Evolutionary conservation across 2,888 invertebrate genomes (phyloP), one percentile per base, ranked within the genome.

Genomic region (Chloromyia formosa): DNA sequence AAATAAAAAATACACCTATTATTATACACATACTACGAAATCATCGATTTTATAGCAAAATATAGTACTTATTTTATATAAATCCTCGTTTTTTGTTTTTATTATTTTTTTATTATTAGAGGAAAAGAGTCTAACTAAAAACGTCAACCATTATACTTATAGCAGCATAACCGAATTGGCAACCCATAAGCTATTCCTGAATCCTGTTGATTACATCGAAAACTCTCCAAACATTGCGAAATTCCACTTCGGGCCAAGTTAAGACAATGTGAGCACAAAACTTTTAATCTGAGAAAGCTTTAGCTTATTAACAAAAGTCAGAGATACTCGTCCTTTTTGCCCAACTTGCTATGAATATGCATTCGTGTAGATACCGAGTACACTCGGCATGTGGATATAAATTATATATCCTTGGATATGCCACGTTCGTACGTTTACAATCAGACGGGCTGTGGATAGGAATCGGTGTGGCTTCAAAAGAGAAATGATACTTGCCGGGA

Each of bases 271-370:
- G 14, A 49, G 49, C 49, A 49, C 14, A 49, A 49, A 49, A 49
- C 49, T 49, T 49, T 49, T 49, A 49, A 49, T 49, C 49, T n/a
- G 12, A 12, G 14, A 49, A n/a, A 49, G 49, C 12, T 49, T 49
- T n/a, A 49, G 49, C 49, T 49, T 49, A 49, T 49, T 49, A 49
- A 49, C 49, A 49, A 49, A 35, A n/a, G 14, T n/a, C 49, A 49
- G 49, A 49, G 49, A 49, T 49, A 49, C 49, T 49, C 49, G 49
- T 49, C 49, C 27, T 49, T 49, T 12, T 49, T n/a, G 16, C 49
- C 27, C 3, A 49, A n/a, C 49, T n/a, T n/a, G 4, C 49, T 49
- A 49, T 49, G 16, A 49, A n/a, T n/a, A 49, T 49, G 49, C 49
- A 49, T 12, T 49, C 49, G 49, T 49, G 10, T n/a, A n/a, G 2